Conservation (phyloP, 2,797 vertebrate species). For the Artibeus lituratus region DNA sequence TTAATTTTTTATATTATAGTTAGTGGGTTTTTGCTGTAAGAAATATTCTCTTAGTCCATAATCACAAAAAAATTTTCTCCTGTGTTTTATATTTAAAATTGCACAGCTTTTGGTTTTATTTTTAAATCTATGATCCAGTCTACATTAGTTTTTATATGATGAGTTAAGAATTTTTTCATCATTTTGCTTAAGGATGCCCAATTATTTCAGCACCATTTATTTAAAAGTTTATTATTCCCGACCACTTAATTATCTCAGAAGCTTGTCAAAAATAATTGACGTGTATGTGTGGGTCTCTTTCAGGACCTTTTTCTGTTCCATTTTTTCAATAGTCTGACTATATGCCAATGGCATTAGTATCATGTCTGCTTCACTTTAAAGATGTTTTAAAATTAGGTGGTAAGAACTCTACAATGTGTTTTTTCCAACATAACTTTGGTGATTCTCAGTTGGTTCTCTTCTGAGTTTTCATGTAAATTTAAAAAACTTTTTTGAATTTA, state of each 20-base stretch:
- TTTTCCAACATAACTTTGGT: background rate
- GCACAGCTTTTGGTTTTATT: background rate
- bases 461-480: background rate
- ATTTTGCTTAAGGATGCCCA: background rate
- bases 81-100: background rate
- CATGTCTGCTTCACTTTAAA: background rate
- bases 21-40: background rate
- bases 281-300: background rate
- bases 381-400: background rate
- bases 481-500: background rate
- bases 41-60: background rate
- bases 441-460: background rate
- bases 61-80: background rate
- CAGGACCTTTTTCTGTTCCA: background rate
- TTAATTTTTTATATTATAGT: background rate
- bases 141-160: background rate
- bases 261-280: background rate
- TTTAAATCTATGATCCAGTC: background rate
- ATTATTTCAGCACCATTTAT: background rate
- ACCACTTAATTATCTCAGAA: background rate
- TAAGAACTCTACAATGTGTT: background rate
- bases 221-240: background rate
- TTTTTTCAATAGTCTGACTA: background rate
- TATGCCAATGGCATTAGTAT: background rate
- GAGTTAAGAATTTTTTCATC: background rate